Evolutionary conservation across 1,140 invertebrate species (phyloP), one percentile per base, ranked within the genome.

Genomic region (Diorhabda carinulata): DNA sequence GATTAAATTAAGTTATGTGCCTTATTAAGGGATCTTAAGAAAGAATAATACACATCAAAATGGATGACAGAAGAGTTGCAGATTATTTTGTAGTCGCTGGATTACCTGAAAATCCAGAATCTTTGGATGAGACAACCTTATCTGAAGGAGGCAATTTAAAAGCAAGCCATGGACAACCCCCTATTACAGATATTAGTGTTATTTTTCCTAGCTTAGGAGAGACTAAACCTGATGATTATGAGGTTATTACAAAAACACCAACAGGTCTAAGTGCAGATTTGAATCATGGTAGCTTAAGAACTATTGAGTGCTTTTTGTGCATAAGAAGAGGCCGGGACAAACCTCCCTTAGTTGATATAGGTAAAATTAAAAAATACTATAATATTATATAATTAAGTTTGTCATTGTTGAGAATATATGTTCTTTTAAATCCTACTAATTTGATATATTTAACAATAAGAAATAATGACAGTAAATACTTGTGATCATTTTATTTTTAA

Each of bases 21-120:
- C 63, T 69, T 72, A 69, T 61, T 64, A 61, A 43, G 41, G 69
- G 62, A 45, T 62, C 62, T 69, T 67, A 41, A 9, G 56, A 9
- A 47, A 45, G 43, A 25, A 10, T 57, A 57, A 57, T 43, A 45
- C n/a, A 57, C 9, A 40, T 25, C 45, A 43, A 63, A 64, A 93
- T 93, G 92, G 92, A 93, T 78, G 92, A 93, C 76, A 84, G 90
- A 77, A 85, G 90, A 81, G 90, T 94, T 62, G 92, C 91, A 25
- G 92, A 99, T 84, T 98, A 98, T 84, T 99, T 99, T 87, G 96
- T 99, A 68, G 92, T 99, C 56, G 96, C 96, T 79, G 97, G 97
- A 10, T 84, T 99, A 77, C 91, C 94, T 6, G 91, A 92, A 45
- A 87, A 93, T 79, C 86, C 88, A 61, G 84, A 93, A 82, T 84